Conservation (phyloP, 2,888 invertebrate genomes). For the Elgonia sp. region DNA sequence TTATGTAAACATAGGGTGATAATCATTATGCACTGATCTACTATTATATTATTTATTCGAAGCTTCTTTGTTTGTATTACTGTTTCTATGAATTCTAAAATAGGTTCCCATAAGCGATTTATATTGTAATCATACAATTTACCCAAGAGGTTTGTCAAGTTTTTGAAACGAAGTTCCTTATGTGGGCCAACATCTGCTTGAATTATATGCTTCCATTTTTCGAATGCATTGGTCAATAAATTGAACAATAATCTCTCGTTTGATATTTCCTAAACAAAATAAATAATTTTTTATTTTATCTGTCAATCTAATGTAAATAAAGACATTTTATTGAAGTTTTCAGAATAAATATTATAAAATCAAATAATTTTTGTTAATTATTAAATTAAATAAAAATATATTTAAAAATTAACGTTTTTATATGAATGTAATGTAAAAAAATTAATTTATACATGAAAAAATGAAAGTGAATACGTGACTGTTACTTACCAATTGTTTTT, state of each 20-base stretch:
- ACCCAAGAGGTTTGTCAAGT: constrained; percentile 34
- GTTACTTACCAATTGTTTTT: constrained; percentile 56
- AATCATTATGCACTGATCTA: constrained; percentile 81
- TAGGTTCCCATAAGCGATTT: constrained; percentile 73
- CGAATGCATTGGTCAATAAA: constrained; percentile 76
- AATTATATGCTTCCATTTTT: constrained; percentile 82
- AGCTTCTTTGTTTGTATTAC: constrained; percentile 78
- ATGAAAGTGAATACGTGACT: neutral
- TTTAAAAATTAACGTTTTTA: neutral
- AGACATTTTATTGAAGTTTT: too few relatives aligned
- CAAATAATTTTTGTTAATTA: neutral
- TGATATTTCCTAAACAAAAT: constrained; percentile 75
- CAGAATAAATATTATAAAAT: too few relatives aligned
- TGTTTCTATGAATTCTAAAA: constrained; percentile 77
- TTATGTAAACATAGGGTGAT: constrained; percentile 77
- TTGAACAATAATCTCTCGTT: constrained; percentile 70
- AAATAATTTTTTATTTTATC: neutral
- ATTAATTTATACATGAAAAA: neutral
- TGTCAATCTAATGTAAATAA: too few relatives aligned
- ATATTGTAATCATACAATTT: neutral
- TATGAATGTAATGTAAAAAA: neutral
- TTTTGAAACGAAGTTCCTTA: constrained; percentile 32
- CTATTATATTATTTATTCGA: constrained; percentile 77
- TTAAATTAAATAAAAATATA: neutral
- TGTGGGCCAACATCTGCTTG: constrained; percentile 70